phyloP scores from a whole-genome alignment of 2,888 invertebrate species.

The Steromphala cineraria region DNA sequence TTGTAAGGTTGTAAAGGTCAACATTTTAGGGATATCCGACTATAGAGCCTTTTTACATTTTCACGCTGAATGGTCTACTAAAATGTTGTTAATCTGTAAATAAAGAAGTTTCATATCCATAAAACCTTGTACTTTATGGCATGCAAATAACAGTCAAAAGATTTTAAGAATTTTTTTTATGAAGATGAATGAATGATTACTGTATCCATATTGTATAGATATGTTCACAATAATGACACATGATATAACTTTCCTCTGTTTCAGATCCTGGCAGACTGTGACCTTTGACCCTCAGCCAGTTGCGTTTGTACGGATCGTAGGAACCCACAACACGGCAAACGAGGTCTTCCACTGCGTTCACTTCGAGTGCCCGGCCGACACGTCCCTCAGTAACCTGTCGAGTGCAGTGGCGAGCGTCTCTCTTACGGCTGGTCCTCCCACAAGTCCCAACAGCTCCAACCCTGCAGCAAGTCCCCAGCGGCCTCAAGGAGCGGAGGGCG shows the following conservation, averaged over 20 bases:
- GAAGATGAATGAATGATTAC: too few relatives aligned
- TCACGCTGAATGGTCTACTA: too few relatives aligned
- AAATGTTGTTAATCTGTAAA: too few relatives aligned
- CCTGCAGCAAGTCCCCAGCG: neutral
- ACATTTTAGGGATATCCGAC: too few relatives aligned
- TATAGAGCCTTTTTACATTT: too few relatives aligned
- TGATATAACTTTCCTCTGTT: neutral
- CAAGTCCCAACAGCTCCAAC: conserved; percentile 25
- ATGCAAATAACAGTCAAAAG: too few relatives aligned
- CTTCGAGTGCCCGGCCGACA: conserved; percentile 90
- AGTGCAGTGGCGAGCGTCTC: conserved; percentile 26
- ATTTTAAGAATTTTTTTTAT: too few relatives aligned
- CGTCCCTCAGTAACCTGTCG: conserved; percentile 26
- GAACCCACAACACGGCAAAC: conserved; percentile 97
- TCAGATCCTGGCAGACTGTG: conserved; percentile 94
- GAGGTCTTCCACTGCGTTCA: conserved; percentile 99
- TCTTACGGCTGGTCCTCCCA: conserved; percentile 32
- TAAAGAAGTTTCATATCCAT: too few relatives aligned
- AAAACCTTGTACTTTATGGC: too few relatives aligned
- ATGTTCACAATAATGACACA: neutral
- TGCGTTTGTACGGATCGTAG: conserved; percentile 95
- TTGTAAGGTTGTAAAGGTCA: neutral
- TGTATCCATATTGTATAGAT: too few relatives aligned
- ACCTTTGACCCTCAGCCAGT: conserved; percentile 89
- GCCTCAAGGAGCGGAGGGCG: neutral